phyloP scores from a whole-genome alignment of 2,113 vertebrate genomes.

The Oreamnos americanus region DNA sequence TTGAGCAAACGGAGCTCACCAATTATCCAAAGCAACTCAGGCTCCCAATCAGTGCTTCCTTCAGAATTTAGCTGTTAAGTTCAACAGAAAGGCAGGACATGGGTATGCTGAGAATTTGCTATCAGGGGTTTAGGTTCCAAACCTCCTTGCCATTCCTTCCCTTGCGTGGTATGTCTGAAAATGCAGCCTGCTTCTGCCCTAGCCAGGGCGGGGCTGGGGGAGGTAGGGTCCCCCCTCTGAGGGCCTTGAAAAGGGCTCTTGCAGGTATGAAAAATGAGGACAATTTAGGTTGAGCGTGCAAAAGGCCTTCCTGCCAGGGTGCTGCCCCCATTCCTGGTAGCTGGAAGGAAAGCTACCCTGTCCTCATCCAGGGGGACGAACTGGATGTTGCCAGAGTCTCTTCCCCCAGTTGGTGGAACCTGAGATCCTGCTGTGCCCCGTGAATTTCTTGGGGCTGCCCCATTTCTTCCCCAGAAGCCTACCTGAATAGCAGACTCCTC shows the following conservation, averaged over 20 bases:
- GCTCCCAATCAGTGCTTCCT: not conserved
- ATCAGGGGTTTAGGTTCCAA: not conserved
- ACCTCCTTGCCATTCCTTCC: not conserved
- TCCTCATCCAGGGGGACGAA: not conserved
- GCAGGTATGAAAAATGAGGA: not conserved
- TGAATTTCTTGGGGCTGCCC: not conserved
- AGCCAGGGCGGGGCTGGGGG: not conserved
- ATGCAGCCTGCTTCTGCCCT: not conserved
- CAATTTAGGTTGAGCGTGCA: not conserved
- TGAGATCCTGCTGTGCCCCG: not conserved
- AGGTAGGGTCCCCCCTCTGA: not conserved
- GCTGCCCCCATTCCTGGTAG: not conserved
- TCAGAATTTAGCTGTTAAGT: not conserved
- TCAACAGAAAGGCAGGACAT: not conserved
- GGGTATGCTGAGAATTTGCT: not conserved
- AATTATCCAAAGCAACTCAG: not conserved
- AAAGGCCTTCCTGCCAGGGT: not conserved
- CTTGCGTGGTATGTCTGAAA: not conserved
- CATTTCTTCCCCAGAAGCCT: constrained; percentile 2
- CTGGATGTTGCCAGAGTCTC: not conserved
- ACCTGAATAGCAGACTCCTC: constrained; percentile 13
- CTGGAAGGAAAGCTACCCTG: not conserved
- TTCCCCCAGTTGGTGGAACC: not conserved
- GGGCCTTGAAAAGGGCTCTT: not conserved
- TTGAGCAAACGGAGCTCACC: not conserved